Evolutionary conservation across 2,797 vertebrate species (phyloP).

Genomic region (Anas georgica): DNA sequence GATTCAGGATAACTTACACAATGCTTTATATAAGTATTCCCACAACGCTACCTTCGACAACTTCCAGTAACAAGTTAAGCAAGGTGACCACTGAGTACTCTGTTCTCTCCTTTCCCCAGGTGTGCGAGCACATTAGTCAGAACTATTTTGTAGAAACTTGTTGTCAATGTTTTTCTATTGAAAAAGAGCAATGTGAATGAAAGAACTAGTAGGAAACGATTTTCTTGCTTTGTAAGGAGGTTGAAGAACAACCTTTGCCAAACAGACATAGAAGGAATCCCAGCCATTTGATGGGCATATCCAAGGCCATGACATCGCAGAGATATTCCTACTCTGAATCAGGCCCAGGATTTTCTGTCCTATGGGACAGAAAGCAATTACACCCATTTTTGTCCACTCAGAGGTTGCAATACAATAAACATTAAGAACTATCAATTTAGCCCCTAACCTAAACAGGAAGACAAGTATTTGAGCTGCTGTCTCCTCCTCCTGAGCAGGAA

Average conservation of each 20-base stretch:
- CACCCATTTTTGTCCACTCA: background rate
- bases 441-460: background rate
- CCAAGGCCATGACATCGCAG: background rate
- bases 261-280: background rate
- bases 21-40: background rate
- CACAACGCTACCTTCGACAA: background rate
- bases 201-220: background rate
- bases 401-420: background rate
- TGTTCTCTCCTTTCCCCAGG: background rate
- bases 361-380: background rate
- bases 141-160: background rate
- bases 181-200: background rate
- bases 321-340: background rate
- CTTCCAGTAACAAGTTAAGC: background rate
- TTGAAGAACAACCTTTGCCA: background rate
- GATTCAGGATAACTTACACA: background rate
- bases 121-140: background rate
- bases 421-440: background rate
- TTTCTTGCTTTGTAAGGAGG: background rate
- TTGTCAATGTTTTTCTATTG: background rate
- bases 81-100: accelerated
- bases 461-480: background rate
- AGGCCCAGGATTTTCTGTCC: background rate
- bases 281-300: accelerated
- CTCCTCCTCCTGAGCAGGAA: background rate